Percentiles rank a stretch among this genome's conserved stretches.
phyloP scores from a whole-genome alignment of 2,888 invertebrate species.

The Protodeltote pygarga region DNA sequence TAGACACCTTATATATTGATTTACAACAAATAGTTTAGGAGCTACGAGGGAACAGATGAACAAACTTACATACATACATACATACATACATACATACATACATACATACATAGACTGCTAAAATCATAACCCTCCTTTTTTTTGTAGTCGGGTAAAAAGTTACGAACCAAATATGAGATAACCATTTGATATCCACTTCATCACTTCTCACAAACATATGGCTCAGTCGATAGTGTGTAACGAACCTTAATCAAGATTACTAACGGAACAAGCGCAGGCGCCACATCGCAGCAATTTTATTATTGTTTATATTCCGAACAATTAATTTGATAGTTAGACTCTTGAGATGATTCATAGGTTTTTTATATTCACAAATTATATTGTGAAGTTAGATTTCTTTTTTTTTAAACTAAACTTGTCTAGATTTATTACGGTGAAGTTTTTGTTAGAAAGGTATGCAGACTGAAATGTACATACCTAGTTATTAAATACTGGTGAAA shows the following conservation, averaged over 20 bases:
- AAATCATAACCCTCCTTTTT: no score
- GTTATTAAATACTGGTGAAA: no score
- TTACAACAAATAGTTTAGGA: no score
- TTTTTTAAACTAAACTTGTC: conserved; percentile 15
- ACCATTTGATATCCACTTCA: no score
- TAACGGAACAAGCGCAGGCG: conserved; percentile 65
- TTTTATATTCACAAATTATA: conserved; percentile 35
- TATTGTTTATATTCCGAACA: conserved; percentile 68
- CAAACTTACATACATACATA: no score
- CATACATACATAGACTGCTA: no score
- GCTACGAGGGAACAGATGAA: no score
- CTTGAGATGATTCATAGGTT: conserved; percentile 46
- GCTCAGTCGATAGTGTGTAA: conserved; percentile 25
- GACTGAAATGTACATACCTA: conserved; percentile 19
- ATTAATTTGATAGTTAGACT: conserved; percentile 65
- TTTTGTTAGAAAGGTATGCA: conserved; percentile 11
- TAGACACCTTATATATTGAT: no score
- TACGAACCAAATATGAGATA: no score
- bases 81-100: no score
- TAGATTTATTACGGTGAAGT: conserved; percentile 5
- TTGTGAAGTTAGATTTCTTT: conserved; percentile 10
- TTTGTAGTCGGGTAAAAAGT: no score
- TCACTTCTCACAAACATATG: neutral
- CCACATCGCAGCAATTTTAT: conserved; percentile 60
- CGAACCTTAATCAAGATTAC: conserved; percentile 37